These are phyloP conservation scores for Epinotia nisella DNA, from an alignment of 2,888 invertebrate species.

Conservation along the genomic window DNA sequence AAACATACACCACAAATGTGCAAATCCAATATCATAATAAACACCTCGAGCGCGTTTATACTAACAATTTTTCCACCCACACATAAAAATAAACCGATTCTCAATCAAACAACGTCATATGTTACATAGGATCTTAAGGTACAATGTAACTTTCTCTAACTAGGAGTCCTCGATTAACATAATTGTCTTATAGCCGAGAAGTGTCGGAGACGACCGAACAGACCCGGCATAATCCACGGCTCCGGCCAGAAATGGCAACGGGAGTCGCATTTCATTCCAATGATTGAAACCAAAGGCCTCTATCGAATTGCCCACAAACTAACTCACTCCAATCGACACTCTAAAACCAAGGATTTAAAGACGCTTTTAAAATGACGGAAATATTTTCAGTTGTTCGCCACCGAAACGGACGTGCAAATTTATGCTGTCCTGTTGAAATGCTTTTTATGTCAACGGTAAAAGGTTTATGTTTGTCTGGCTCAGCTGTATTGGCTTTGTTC, in stretches of 20 bases:
- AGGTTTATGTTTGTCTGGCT: conserved; percentile 34
- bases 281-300: conserved; percentile 28
- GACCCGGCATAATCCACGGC: neutral
- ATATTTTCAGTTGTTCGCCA: neutral
- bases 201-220: neutral
- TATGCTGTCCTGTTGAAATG: conserved; percentile 35
- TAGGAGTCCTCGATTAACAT: neutral
- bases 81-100: neutral
- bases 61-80: conserved; percentile 1
- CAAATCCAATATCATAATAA: conserved; percentile 18
- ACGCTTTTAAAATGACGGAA: neutral
- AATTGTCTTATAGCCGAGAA: conserved; percentile 11
- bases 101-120: neutral
- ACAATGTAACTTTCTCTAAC: neutral
- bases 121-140: neutral
- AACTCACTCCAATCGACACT: neutral
- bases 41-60: neutral
- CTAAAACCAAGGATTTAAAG: conserved; percentile 3
- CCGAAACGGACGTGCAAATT: conserved; percentile 6
- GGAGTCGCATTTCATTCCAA: conserved; percentile 28
- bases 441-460: conserved; percentile 38
- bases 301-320: neutral
- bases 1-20: conserved; percentile 8
- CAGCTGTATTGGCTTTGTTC: conserved; percentile 23
- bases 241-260: conserved; percentile 9